These are phyloP conservation scores for Paratilapia polleni DNA, from an alignment of 2,113 vertebrate species.

Conservation along the genomic window DNA sequence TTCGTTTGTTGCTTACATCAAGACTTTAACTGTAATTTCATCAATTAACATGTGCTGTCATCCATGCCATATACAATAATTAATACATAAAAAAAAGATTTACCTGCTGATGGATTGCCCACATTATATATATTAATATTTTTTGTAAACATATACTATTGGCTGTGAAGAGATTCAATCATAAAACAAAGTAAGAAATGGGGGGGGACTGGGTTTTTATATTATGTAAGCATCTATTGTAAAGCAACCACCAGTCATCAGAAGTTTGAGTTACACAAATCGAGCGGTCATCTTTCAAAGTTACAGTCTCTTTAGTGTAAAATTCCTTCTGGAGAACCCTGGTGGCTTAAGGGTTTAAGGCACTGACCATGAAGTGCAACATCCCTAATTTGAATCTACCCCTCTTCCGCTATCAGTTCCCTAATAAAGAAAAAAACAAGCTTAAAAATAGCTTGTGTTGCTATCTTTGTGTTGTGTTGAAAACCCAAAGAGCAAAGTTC, in stretches of 20 bases:
- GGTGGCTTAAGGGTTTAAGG: conserved; percentile 20
- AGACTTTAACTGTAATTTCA: background rate
- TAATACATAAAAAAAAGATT: background rate
- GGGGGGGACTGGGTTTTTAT: background rate
- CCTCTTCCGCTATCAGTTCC: background rate
- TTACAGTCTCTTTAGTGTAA: conserved; percentile 2
- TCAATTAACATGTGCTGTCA: conserved; percentile 2
- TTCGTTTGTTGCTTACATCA: background rate
- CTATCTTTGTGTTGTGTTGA: too few relatives aligned
- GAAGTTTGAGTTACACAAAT: conserved; percentile 9
- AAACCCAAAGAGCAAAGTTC: conserved; percentile 17
- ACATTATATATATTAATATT: background rate
- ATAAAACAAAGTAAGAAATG: background rate
- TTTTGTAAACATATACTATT: background rate
- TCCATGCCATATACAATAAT: background rate
- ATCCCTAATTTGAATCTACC: background rate
- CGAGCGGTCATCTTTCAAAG: background rate
- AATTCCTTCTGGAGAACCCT: background rate
- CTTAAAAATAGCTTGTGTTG: conserved; percentile 8
- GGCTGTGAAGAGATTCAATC: background rate
- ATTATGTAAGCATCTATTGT: background rate
- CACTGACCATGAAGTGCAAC: conserved; percentile 13
- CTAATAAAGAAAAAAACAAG: background rate
- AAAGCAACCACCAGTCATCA: background rate
- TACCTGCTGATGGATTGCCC: background rate